These are phyloP conservation scores for Tretioscincus oriximinensis DNA, from an alignment of 2,113 vertebrate genomes.

Conservation along the genomic window DNA sequence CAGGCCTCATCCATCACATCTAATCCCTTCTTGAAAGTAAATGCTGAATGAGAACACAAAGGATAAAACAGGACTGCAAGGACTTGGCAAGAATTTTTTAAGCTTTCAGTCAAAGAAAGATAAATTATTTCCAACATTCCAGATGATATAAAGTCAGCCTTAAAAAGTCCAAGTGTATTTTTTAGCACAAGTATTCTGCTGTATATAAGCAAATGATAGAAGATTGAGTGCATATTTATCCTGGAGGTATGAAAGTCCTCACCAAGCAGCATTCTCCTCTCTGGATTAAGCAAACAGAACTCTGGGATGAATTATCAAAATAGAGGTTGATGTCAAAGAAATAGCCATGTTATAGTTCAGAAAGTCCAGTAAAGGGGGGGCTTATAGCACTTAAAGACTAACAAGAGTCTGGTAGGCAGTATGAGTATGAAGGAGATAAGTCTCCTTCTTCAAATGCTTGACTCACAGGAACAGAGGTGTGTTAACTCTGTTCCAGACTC, in stretches of 20 bases:
- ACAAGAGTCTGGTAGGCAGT: no score
- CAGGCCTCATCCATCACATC: constrained; percentile 23
- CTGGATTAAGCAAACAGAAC: constrained; percentile 6
- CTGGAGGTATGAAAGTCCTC: accelerated
- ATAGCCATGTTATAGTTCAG: neutral
- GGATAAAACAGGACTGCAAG: constrained; percentile 39
- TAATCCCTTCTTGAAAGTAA: constrained; percentile 53
- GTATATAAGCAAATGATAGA: neutral
- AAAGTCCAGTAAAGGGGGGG: no score
- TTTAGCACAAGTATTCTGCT: constrained; percentile 33
- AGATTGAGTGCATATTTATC: neutral
- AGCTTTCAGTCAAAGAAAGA: constrained; percentile 15
- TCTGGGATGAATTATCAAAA: constrained; percentile 48
- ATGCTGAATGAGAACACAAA: constrained; percentile 41
- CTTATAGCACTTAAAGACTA: no score
- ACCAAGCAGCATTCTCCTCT: constrained; percentile 7
- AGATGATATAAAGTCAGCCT: constrained; percentile 46
- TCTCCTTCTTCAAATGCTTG: neutral
- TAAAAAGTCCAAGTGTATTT: neutral
- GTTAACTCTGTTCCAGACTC: neutral
- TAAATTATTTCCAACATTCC: constrained; percentile 40
- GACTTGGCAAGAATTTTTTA: neutral
- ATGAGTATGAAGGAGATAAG: neutral
- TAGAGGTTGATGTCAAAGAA: constrained; percentile 37
- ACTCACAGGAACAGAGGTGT: accelerated